phyloP scores from a whole-genome alignment of 2,797 vertebrate species.

The Centropyge bicolor region DNA sequence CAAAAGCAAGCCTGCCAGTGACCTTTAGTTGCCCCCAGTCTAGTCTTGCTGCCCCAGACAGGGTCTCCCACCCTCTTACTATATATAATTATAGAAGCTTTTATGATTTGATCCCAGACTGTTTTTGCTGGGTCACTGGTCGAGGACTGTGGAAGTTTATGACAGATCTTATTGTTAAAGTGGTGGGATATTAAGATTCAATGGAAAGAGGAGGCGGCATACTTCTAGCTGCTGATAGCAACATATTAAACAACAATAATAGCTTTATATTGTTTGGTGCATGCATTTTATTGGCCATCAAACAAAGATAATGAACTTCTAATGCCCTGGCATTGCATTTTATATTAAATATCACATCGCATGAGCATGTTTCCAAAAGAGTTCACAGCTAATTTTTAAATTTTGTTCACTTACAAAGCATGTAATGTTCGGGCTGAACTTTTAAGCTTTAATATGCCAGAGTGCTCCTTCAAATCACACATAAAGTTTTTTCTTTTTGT shows the following conservation, averaged over 20 bases:
- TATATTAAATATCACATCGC: too few relatives aligned
- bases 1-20: constrained; percentile 52
- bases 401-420: not conserved
- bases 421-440: not conserved
- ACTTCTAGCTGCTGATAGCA: too few relatives aligned
- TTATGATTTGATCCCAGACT: constrained; percentile 25
- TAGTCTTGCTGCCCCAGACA: constrained; percentile 49
- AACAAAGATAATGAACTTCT: too few relatives aligned
- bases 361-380: too few relatives aligned
- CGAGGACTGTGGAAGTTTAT: not conserved
- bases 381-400: not conserved
- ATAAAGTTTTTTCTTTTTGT: not conserved
- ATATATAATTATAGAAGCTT: constrained; percentile 54
- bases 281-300: too few relatives aligned
- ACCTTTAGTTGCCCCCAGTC: constrained; percentile 55
- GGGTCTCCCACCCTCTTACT: constrained; percentile 34
- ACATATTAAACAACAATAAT: too few relatives aligned
- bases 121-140: constrained; percentile 27
- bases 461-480: not conserved
- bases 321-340: too few relatives aligned
- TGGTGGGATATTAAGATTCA: not conserved
- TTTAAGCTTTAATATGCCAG: not conserved
- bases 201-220: not conserved
- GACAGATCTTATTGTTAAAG: not conserved
- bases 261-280: too few relatives aligned